Percentiles rank a stretch among this genome's conserved stretches.
phyloP scores from a whole-genome alignment of 2,113 vertebrate species.

The Choloepus hoffmanni region DNA sequence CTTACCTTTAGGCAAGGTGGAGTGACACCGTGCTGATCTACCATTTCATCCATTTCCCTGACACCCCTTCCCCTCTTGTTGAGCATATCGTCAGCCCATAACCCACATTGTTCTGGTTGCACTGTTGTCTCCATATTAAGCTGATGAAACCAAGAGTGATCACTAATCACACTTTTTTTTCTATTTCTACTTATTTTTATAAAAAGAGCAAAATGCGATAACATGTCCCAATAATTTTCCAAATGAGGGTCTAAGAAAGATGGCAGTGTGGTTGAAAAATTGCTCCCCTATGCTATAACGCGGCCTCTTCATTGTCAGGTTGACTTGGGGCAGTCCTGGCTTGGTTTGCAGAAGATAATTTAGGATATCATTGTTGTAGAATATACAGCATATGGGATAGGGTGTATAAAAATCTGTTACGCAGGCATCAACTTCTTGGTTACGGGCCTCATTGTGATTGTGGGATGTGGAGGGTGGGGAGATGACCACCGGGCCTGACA shows the following conservation, averaged over 20 bases:
- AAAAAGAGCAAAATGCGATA: background rate
- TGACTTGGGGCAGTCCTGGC: background rate
- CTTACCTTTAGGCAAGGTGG: fast-evolving
- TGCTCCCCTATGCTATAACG: fast-evolving
- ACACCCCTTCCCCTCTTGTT: no score
- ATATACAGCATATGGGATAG: background rate
- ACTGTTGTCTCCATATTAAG: fast-evolving
- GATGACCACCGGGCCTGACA: no score
- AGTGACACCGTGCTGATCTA: fast-evolving
- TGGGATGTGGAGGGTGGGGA: background rate
- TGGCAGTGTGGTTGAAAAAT: fast-evolving
- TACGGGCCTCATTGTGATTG: background rate
- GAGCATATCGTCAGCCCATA: background rate
- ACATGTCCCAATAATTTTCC: background rate
- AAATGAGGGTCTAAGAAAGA: fast-evolving
- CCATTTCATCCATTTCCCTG: fast-evolving
- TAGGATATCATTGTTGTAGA: background rate
- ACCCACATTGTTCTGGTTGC: background rate
- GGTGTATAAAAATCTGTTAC: background rate
- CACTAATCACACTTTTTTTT: background rate
- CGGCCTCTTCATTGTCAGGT: fast-evolving
- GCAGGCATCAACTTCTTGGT: background rate
- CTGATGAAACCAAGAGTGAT: background rate
- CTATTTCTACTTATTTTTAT: background rate
- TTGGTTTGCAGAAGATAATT: background rate